phyloP scores from a whole-genome alignment of 2,797 vertebrate genomes.

The Fratercula arctica region DNA sequence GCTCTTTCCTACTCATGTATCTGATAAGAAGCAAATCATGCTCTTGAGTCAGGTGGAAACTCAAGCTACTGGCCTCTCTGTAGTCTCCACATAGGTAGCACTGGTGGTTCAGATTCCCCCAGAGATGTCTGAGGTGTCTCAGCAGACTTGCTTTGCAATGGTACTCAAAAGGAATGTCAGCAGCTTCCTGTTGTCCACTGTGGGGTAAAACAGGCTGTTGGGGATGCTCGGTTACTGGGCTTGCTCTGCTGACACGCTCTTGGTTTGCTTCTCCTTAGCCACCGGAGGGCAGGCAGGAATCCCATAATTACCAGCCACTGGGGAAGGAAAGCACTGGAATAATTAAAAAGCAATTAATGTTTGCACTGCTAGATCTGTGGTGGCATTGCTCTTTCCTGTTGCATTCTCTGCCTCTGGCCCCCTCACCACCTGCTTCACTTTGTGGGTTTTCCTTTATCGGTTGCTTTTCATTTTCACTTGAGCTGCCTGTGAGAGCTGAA shows the following conservation, averaged over 20 bases:
- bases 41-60: background rate
- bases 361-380: background rate
- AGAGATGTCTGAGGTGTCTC: background rate
- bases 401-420: background rate
- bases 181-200: background rate
- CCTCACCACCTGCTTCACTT: background rate
- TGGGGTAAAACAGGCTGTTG: background rate
- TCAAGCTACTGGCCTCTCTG: background rate
- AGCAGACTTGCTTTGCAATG: background rate
- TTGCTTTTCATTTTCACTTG: slow-evolving; percentile 37
- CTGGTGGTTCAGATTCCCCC: background rate
- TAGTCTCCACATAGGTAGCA: background rate
- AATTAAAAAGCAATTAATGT: slow-evolving; percentile 47
- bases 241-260: background rate
- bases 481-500: background rate
- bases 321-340: background rate
- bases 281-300: background rate
- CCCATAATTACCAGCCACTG: background rate
- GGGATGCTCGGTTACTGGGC: background rate
- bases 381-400: background rate
- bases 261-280: background rate
- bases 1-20: background rate
- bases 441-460: slow-evolving; percentile 8
- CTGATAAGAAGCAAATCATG: background rate
- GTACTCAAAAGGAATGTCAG: background rate